Evolutionary conservation across 2,113 vertebrate species (phyloP), one percentile per base, ranked within the genome.

Genomic region (Trematocara macrostoma): DNA sequence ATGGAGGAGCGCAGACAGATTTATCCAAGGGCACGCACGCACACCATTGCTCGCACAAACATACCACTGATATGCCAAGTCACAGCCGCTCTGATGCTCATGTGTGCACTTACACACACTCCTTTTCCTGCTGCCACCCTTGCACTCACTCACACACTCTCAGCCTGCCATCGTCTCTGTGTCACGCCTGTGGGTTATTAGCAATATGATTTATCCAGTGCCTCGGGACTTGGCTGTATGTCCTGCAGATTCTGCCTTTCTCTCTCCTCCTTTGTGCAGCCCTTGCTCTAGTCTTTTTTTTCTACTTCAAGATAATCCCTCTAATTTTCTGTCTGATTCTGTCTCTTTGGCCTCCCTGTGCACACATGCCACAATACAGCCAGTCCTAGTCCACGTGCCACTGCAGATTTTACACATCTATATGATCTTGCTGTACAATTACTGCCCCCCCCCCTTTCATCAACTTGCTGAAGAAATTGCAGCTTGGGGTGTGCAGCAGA

Each of bases 101-200:
- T 15, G 38, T 81, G 12, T 53, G 7, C 61, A 67, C 59, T 67
- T 40, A 23, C 81, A 51, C 23, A 18, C 71, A 88, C 51, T n/a
- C 88, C 67, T 81, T 74, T 40, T 74, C 40, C 23, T 29, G 69
- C 40, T 47, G 10, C n/a, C 56, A 82, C 61, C 20, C 14, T 51
- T 53, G 10, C 79, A 84, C 90, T 86, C 84, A 71, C 56, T 71
- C 56, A 80, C 86, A 78, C 56, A 8, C 78, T 35, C 61, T 31
- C 79, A 81, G 42, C 83, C 51, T 31, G 42, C 64, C 85, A 57
- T 47, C 5, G 6, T 82, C 85, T 85, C 84, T 59, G 31, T 90
- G 87, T 88, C 91, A 85, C 84, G 88, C 86, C 90, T 90, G 81
- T 45, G 88, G 87, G 87, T 93, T 90, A 91, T 92, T 91, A 89